Evolutionary conservation across 2,888 invertebrate species (phyloP).

Genomic region (Linyphia triangularis): DNA sequence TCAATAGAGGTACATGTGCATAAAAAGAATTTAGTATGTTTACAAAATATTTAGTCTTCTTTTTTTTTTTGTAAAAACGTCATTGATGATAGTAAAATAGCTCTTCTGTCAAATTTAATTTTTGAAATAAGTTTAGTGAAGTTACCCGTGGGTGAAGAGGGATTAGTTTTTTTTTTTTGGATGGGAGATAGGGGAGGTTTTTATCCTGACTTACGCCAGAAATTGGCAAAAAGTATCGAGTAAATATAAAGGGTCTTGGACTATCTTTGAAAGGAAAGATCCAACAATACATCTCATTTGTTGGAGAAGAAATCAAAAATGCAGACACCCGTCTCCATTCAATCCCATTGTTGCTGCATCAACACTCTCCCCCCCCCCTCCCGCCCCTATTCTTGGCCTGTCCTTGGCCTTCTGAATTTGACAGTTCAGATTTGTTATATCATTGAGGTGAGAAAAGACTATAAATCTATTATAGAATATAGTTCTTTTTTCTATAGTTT

Average conservation of each 20-base stretch:
- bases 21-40: too few relatives aligned
- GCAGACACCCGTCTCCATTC: conserved; percentile 60
- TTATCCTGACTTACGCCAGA: conserved; percentile 7
- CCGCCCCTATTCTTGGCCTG: not conserved
- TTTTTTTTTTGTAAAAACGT: too few relatives aligned
- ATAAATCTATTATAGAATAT: not conserved
- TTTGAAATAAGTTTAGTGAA: too few relatives aligned
- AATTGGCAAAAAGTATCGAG: not conserved
- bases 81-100: too few relatives aligned
- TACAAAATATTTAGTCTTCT: too few relatives aligned
- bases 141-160: too few relatives aligned
- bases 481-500: not conserved
- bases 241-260: conserved; percentile 37
- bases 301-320: conserved; percentile 57
- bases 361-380: not conserved
- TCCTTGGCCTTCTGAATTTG: conserved; percentile 46
- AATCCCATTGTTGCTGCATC: conserved; percentile 33
- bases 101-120: too few relatives aligned
- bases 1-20: too few relatives aligned
- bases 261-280: conserved; percentile 13
- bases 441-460: conserved; percentile 21
- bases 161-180: too few relatives aligned
- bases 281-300: conserved; percentile 64
- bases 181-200: too few relatives aligned
- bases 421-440: conserved; percentile 57